Conservation (phyloP, 2,113 vertebrate species). For the Odontophorus gujanensis region DNA sequence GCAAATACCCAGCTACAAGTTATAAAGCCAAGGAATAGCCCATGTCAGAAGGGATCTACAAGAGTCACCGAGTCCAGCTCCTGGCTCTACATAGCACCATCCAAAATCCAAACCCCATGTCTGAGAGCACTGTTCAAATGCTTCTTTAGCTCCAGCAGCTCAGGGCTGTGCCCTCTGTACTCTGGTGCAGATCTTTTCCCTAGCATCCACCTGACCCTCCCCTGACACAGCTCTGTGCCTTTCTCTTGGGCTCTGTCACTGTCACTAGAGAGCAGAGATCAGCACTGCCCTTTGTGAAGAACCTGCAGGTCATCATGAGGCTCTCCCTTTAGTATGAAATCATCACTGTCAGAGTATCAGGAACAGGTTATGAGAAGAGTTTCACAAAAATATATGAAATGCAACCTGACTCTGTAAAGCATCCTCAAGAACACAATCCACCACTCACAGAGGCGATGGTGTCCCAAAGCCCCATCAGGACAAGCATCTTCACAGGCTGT, state of each 20-base stretch:
- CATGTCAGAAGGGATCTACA: not conserved
- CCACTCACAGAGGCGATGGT: not conserved
- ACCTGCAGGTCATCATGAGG: not conserved
- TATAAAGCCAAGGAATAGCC: not conserved
- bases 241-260: not conserved
- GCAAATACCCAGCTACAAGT: not conserved
- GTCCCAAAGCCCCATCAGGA: not conserved
- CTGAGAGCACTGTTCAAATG: not conserved
- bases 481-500: not conserved
- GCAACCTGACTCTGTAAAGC: accelerated
- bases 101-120: not conserved
- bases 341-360: not conserved
- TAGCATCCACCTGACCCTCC: not conserved
- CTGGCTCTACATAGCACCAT: not conserved
- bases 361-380: not conserved
- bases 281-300: not conserved
- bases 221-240: not conserved
- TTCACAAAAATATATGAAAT: not conserved
- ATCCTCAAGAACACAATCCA: not conserved
- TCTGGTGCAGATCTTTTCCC: not conserved
- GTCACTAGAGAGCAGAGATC: not conserved
- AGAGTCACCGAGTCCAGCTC: not conserved
- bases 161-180: not conserved
- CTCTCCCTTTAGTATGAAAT: not conserved
- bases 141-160: not conserved